phyloP scores from a whole-genome alignment of 2,888 invertebrate genomes.

The Apodemia zela region DNA sequence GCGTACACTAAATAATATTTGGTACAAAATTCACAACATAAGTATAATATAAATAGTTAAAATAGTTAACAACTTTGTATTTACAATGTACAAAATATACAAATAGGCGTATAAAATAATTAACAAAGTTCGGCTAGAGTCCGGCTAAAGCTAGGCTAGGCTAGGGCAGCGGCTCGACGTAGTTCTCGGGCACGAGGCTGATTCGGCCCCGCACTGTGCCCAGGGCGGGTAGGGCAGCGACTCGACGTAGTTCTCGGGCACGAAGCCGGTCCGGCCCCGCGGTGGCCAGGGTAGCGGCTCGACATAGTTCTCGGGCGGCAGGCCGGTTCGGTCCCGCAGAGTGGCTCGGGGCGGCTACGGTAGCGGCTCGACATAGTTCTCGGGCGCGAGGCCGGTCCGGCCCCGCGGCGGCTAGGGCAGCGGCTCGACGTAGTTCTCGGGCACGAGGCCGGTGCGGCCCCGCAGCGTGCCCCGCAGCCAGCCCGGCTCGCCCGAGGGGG shows the following conservation, averaged over 20 bases:
- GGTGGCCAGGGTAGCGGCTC: too few relatives aligned
- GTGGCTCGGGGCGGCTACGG: slow-evolving; percentile 50
- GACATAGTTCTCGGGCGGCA: too few relatives aligned
- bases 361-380: slow-evolving; percentile 60
- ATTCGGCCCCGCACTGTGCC: slow-evolving; percentile 95
- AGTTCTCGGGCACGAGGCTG: slow-evolving; percentile 97
- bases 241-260: slow-evolving; percentile 29
- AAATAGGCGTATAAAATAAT: slow-evolving; percentile 59
- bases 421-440: slow-evolving; percentile 95
- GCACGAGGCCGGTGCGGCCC: slow-evolving; percentile 95
- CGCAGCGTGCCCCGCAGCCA: slow-evolving; percentile 98
- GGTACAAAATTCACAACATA: slow-evolving; percentile 77
- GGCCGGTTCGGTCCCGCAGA: too few relatives aligned
- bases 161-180: slow-evolving; percentile 93
- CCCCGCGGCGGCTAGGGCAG: slow-evolving; percentile 77
- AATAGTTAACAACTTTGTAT: slow-evolving; percentile 73
- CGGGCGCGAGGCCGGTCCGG: too few relatives aligned
- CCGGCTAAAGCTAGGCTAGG: slow-evolving; percentile 7
- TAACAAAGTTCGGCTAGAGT: slow-evolving; percentile 43
- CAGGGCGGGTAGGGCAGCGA: slow-evolving; percentile 82
- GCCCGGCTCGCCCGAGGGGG: slow-evolving; percentile 95
- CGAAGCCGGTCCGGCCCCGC: too few relatives aligned
- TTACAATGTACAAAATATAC: slow-evolving; percentile 76
- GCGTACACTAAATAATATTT: slow-evolving; percentile 60
- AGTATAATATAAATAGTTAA: slow-evolving; percentile 74